phyloP scores from a whole-genome alignment of 2,888 invertebrate genomes.

The Cheilosia variabilis region DNA sequence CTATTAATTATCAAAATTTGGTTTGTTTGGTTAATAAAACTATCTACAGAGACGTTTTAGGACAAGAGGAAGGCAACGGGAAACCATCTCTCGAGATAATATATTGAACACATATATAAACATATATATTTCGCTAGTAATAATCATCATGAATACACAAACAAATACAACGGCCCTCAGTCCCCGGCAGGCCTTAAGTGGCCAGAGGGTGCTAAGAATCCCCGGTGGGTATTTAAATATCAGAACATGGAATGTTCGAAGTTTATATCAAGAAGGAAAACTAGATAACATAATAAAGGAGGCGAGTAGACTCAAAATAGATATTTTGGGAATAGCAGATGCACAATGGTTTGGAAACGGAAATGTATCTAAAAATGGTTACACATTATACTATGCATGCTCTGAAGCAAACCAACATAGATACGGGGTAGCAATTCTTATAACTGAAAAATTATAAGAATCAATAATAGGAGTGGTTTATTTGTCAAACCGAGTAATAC shows the following conservation, averaged over 20 bases:
- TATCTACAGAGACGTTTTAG: no score
- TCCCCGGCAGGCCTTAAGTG: conserved; percentile 2
- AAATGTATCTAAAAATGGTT: no score
- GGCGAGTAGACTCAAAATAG: no score
- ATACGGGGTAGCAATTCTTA: conserved; percentile 6
- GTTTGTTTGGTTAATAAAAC: no score
- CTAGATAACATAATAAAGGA: not conserved
- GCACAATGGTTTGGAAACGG: not conserved
- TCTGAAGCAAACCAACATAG: not conserved
- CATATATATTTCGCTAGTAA: no score
- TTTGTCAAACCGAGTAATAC: not conserved
- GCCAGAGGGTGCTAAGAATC: conserved; percentile 12
- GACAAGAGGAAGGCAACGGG: no score
- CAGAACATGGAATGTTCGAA: conserved; percentile 9
- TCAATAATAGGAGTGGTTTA: conserved; percentile 10
- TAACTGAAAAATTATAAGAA: not conserved
- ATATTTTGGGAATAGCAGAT: not conserved
- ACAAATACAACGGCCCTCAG: no score
- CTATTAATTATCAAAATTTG: no score
- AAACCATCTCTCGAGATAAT: no score
- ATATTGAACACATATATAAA: no score
- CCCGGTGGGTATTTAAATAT: conserved; percentile 11
- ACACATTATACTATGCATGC: not conserved
- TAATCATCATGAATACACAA: no score
- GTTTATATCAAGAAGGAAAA: conserved; percentile 19